Evolutionary conservation across 2,113 vertebrate species (phyloP), one percentile per base, ranked within the genome.

Genomic region (Podarcis raffonei): DNA sequence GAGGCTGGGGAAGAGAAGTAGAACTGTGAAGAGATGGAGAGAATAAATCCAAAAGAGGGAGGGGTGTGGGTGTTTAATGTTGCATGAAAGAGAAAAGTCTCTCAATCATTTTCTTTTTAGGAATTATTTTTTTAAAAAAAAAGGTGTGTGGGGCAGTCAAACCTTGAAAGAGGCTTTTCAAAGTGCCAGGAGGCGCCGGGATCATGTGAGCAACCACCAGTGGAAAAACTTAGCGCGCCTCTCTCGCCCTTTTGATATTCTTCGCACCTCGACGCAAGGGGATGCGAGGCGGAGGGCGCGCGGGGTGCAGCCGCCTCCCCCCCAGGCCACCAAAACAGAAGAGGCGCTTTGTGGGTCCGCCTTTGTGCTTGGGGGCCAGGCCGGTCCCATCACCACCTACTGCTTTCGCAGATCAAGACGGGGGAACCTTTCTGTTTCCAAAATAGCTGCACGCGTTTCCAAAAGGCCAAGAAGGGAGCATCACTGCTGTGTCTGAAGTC

Each of bases 361-460:
- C 93, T 94, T 92, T 93, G 91, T 93, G 93, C 94, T 95, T 95
- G 91, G 94, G 71, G 59, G 91, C 90, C 35, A 12, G 65, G 32
- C 59, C 25, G 27, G 2, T 18, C 3, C 59, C 72, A 7, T 23
- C 6, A 27, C 57, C 18, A 23, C 80, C 32, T 9, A n/a, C 37
- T 30, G 2, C 65, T 20, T 48, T 53, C 48, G 48, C 94, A 95
- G 92, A 90, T 92, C 94, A 92, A 89, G 92, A 95, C 92, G 93
- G 92, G 94, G 89, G 93, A 95, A 95, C 93, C 93, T 95, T 95
- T 94, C 89, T 89, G 94, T 62, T 94, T 95, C 94, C 92, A 95
- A 95, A 95, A 95, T 93, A 95, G 92, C 90, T 95, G 90, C 92
- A 84, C 94, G 93, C 91, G 89, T 94, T 92, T 25, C 2, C 48